Conservation (phyloP, 1,140 invertebrate genomes). For the Carcinoscorpius rotundicauda region DNA sequence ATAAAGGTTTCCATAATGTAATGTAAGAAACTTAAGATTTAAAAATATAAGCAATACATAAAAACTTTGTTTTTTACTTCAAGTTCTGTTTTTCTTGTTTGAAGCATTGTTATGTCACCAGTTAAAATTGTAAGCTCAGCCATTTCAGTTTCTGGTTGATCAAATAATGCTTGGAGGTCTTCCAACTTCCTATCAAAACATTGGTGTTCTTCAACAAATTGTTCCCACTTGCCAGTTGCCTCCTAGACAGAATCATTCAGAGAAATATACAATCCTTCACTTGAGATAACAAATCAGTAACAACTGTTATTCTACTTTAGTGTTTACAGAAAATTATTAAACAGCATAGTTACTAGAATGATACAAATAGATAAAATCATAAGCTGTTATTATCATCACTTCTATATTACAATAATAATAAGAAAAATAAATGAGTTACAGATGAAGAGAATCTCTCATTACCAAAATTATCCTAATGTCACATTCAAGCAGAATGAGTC, state of each 20-base stretch:
- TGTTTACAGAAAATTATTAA: neutral
- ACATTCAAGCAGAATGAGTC: no score
- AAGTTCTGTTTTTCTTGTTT: conserved; percentile 70
- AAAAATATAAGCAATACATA: no score
- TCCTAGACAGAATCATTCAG: conserved; percentile 27
- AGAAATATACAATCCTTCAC: neutral
- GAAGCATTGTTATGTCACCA: conserved; percentile 68
- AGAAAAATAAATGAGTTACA: no score
- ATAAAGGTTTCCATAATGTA: no score
- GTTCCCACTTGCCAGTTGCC: conserved; percentile 49
- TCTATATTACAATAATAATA: no score
- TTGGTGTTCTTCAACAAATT: conserved; percentile 71
- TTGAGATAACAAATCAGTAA: no score
- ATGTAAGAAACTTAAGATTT: no score
- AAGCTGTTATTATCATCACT: no score
- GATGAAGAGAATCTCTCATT: no score
- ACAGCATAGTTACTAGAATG: neutral
- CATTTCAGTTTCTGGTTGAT: conserved; percentile 52
- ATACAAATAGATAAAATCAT: conserved; percentile 4
- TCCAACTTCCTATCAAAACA: conserved; percentile 64
- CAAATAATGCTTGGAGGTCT: conserved; percentile 60
- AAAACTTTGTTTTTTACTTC: conserved; percentile 31
- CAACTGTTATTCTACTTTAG: no score
- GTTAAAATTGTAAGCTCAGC: conserved; percentile 68
- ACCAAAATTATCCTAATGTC: no score